A percentile compares a stretch with the other conserved stretches of the same genome.
Evolutionary conservation across 2,888 invertebrate species (phyloP).

Genomic region (Argyresthia albistria): DNA sequence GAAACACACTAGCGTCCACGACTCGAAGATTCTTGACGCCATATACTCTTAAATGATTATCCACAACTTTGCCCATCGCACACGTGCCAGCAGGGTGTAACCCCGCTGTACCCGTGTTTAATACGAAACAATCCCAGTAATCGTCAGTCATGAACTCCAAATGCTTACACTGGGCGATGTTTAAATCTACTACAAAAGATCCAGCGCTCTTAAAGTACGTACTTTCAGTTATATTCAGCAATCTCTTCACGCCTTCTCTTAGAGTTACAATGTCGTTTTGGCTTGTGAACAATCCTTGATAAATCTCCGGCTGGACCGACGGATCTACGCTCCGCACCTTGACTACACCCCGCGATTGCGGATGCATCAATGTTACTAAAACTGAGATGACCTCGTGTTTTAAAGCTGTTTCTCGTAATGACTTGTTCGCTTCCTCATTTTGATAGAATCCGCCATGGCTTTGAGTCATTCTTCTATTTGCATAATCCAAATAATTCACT

Average conservation of each 20-base stretch:
- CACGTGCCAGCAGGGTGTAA: slow-evolving; percentile 1
- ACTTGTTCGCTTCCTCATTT: too few species aligned
- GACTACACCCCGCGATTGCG: too few species aligned
- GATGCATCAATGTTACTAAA: too few species aligned
- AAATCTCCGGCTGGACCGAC: too few species aligned
- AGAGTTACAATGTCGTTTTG: not conserved
- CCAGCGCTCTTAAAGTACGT: not conserved
- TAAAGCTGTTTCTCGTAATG: too few species aligned
- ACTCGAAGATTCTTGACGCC: slow-evolving; percentile 4
- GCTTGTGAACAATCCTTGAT: too few species aligned
- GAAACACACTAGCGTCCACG: slow-evolving; percentile 6
- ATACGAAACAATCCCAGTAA: slow-evolving; percentile 24
- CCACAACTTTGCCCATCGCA: slow-evolving; percentile 6
- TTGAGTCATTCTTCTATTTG: too few species aligned
- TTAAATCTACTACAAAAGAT: not conserved
- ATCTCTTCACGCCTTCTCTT: not conserved
- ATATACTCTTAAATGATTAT: slow-evolving; percentile 1
- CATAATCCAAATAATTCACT: too few species aligned
- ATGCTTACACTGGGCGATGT: slow-evolving; percentile 1
- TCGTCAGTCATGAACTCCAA: slow-evolving; percentile 4
- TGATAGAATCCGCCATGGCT: too few species aligned
- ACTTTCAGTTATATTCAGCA: not conserved
- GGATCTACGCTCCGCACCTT: too few species aligned
- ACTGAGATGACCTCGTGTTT: too few species aligned
- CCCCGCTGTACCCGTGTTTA: not conserved